Evolutionary conservation across 2,888 invertebrate genomes (phyloP), one percentile per base, ranked within the genome.

Genomic region (Isotomurus palustris): DNA sequence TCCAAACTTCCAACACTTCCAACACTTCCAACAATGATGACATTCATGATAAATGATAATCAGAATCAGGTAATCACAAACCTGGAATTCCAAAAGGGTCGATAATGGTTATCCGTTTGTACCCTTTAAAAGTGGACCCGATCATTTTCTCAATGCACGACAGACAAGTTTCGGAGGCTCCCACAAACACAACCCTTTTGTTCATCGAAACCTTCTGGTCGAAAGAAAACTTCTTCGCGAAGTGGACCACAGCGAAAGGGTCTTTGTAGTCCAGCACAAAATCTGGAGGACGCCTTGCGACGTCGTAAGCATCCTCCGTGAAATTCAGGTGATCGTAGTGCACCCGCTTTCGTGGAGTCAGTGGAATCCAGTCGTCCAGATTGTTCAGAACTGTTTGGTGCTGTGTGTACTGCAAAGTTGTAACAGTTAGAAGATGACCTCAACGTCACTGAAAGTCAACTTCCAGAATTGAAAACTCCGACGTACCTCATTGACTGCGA

Each of bases 71-170:
- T n/a, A n/a, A n/a, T n/a, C n/a, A n/a, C 17, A 40, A 27, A 28
- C 79, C 80, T 0, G 81, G 83, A 43, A 84, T 71, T 0, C 87
- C 86, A 70, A 84, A 80, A 2, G 82, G 81, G 0, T 85, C 84
- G 2, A 89, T 79, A 44, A 89, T 73, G 0, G 84, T 85, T 19
- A 89, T 73, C 72, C 87, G 87, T 53, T 82, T 82, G 73, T 86
- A 87, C 0, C 79, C 80, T 32, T 83, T 72, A 71, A 83, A 78
- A 22, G 75, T 72, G 0, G 77, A 75, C 2, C 76, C 78, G 19
- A 83, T 73, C 17, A 87, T 73, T 17, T 78, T 74, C 70, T 85
- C 84, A 24, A 84, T 69, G 68, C 86, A 84, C 0, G 84, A 76
- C 0, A 84, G 73, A 0, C 83, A 82, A 0, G 83, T 82, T 21